Conservation (phyloP, 2,797 vertebrate genomes). For the Scyliorhinus canicula region DNA sequence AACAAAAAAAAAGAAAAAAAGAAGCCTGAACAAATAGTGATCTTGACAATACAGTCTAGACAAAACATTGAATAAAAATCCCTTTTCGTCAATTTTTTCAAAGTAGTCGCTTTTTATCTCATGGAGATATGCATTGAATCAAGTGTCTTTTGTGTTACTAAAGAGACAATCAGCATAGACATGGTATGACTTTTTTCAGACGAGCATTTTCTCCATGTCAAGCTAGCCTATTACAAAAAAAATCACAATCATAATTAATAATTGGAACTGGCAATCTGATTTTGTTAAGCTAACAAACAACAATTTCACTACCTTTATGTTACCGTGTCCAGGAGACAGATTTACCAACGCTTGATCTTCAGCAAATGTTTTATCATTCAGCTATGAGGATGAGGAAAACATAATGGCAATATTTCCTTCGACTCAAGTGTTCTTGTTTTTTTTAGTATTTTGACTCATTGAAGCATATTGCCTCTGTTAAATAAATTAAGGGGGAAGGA, state of each 20-base stretch:
- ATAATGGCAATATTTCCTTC: background rate
- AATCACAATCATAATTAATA: background rate
- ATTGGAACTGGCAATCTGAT: background rate
- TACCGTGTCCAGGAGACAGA: background rate
- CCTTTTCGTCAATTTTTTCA: slow-evolving; percentile 16
- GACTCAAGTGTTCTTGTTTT: background rate
- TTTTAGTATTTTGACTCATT: background rate
- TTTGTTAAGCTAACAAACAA: background rate
- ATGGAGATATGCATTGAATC: slow-evolving; percentile 35
- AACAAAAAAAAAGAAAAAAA: slow-evolving; percentile 28
- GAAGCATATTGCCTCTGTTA: background rate
- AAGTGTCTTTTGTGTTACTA: slow-evolving; percentile 34
- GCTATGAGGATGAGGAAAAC: background rate
- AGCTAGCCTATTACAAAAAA: background rate
- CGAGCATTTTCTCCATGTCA: slow-evolving; percentile 7
- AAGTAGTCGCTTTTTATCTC: slow-evolving; percentile 35
- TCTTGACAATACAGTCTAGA: slow-evolving; percentile 38
- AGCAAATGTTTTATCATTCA: background rate
- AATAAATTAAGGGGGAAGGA: background rate
- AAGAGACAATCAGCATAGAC: slow-evolving; percentile 36
- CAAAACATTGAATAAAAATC: slow-evolving; percentile 23
- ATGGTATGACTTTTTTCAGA: slow-evolving; percentile 13
- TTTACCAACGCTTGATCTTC: background rate
- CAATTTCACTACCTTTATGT: background rate
- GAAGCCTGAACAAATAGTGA: slow-evolving; percentile 37